Evolutionary conservation across 2,797 vertebrate species (phyloP).

Genomic region (Pachyuromys duprasi): DNA sequence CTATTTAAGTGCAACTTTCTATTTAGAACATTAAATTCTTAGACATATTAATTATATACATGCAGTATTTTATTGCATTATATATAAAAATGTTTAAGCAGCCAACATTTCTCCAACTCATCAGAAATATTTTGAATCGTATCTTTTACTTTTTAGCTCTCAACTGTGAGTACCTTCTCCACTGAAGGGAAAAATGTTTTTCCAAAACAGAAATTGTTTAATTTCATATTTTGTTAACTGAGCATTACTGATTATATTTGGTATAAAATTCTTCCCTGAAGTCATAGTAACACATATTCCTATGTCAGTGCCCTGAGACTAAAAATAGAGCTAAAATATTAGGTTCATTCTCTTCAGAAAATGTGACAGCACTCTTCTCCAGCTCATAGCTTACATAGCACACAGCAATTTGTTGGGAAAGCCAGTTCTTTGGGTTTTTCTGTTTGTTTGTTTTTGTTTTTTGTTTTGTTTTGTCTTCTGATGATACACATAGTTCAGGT

Average conservation of each 20-base stretch:
- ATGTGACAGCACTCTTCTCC: neutral
- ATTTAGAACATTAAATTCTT: neutral
- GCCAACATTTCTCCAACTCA: neutral
- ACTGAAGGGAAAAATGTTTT: neutral
- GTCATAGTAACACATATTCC: neutral
- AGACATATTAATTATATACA: neutral
- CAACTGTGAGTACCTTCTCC: neutral
- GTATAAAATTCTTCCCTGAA: neutral
- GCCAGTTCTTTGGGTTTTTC: neutral
- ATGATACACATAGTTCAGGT: conserved; percentile 32
- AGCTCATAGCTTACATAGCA: neutral
- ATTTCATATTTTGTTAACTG: neutral
- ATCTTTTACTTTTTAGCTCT: neutral
- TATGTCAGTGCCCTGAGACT: neutral
- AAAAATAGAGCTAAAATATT: rapidly evolving
- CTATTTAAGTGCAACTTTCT: neutral
- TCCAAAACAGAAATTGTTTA: neutral
- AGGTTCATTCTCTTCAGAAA: neutral
- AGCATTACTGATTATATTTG: neutral
- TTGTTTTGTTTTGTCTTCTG: conserved; percentile 5
- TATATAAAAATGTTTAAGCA: neutral
- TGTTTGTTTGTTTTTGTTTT: neutral
- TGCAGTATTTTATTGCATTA: neutral
- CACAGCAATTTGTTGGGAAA: conserved; percentile 24
- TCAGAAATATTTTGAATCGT: neutral